Evolutionary conservation across 2,797 vertebrate genomes (phyloP).

Genomic region (Danio albolineatus): DNA sequence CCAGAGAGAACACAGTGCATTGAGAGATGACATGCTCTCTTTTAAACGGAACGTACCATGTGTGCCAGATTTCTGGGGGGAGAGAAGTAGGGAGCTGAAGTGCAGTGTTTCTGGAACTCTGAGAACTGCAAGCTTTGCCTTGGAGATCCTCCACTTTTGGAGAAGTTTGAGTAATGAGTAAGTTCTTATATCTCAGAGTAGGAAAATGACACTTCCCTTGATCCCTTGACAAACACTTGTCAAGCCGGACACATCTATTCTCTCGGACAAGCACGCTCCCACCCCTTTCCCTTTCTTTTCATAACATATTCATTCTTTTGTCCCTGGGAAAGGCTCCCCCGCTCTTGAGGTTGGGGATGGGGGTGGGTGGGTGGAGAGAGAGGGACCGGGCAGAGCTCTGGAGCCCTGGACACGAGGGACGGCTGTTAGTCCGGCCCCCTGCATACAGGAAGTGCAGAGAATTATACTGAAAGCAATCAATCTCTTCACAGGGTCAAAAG

Average conservation of each 20-base stretch:
- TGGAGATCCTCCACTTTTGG: background rate
- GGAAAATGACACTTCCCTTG: constrained; percentile 12
- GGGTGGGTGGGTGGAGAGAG: constrained; percentile 37
- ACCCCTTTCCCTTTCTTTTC: constrained; percentile 44
- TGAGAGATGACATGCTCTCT: constrained; percentile 82
- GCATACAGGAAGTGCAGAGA: constrained; percentile 49
- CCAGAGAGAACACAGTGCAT: constrained; percentile 63
- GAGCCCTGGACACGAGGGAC: constrained; percentile 35
- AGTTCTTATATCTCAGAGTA: background rate
- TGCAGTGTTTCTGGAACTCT: constrained; percentile 43
- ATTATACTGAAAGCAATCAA: constrained; percentile 47
- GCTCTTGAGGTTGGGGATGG: constrained; percentile 41
- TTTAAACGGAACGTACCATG: constrained; percentile 90
- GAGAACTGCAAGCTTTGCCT: constrained; percentile 17
- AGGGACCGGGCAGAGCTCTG: constrained; percentile 31
- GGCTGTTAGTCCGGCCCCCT: constrained; percentile 17
- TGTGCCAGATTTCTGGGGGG: constrained; percentile 71
- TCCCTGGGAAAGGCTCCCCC: constrained; percentile 49
- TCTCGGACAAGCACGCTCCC: constrained; percentile 7
- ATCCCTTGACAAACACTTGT: constrained; percentile 44
- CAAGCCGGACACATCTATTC: constrained; percentile 32
- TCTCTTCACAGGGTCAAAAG: constrained; percentile 42
- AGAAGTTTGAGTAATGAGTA: background rate
- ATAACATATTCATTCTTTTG: constrained; percentile 60
- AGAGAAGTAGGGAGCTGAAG: constrained; percentile 44